These are phyloP conservation scores for Lycopodina hypogea DNA, from an alignment of 37 sponge, comb jelly and placozoan species.

Conservation along the genomic window DNA sequence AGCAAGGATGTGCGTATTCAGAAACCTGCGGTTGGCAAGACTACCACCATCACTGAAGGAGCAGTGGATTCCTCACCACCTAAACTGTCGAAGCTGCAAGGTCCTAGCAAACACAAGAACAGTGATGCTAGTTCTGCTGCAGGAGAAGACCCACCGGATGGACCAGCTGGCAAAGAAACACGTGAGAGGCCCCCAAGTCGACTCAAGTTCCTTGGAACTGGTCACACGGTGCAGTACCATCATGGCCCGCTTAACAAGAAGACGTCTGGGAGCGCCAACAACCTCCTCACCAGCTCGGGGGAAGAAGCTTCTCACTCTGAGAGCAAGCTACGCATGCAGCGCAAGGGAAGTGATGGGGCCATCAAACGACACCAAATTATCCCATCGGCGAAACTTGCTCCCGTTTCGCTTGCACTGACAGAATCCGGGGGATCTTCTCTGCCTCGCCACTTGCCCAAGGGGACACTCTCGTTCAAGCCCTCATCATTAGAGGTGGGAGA, in stretches of 20 bases:
- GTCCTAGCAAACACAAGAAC: neutral
- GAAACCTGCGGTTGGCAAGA: neutral
- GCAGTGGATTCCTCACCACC: neutral
- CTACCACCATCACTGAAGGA: neutral
- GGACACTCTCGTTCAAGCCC: neutral
- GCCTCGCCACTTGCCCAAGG: conserved; percentile 32
- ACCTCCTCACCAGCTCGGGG: neutral
- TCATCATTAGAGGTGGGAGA: neutral
- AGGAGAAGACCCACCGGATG: neutral
- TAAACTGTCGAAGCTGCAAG: neutral
- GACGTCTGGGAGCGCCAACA: neutral
- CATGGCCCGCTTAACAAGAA: conserved; percentile 12
- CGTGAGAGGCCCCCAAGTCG: conserved; percentile 2
- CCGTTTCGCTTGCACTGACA: neutral
- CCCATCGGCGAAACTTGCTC: neutral
- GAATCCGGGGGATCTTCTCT: conserved; percentile 9
- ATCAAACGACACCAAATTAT: conserved; percentile 14
- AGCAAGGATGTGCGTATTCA: neutral
- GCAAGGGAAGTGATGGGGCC: conserved; percentile 39
- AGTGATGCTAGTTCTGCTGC: neutral
- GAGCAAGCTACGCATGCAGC: conserved; percentile 5
- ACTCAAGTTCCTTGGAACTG: conserved; percentile 1
- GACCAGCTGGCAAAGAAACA: neutral
- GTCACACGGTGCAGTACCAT: conserved; percentile 4
- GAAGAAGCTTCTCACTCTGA: neutral